Evolutionary conservation across 1,140 invertebrate genomes (phyloP).

Genomic region (Amyelois transitella): DNA sequence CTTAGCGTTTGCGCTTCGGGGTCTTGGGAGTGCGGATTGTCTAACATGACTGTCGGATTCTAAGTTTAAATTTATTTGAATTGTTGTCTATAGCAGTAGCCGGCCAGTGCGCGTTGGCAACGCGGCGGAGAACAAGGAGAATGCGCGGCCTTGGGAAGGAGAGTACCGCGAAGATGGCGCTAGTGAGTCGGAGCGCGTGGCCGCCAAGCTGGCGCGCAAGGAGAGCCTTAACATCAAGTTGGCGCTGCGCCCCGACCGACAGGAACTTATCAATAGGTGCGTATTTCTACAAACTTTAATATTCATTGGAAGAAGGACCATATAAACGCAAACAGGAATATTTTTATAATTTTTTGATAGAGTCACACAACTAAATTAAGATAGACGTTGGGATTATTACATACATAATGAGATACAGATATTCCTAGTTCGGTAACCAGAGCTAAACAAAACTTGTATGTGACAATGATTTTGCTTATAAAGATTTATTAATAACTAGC

Average conservation of each 20-base stretch:
- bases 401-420: no score
- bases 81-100: constrained; percentile 70
- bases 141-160: constrained; percentile 85
- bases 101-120: constrained; percentile 86
- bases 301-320: no score
- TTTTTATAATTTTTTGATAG: background rate
- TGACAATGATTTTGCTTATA: no score
- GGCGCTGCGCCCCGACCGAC: constrained; percentile 90
- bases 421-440: no score
- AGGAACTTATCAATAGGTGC: constrained; percentile 92
- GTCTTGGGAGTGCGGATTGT: no score
- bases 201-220: constrained; percentile 94
- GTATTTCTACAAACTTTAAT: background rate
- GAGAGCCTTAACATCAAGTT: constrained; percentile 97
- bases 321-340: background rate
- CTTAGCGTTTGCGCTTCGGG: no score
- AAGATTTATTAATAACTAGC: no score
- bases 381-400: no score
- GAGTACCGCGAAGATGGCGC: constrained; percentile 82
- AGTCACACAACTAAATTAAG: no score
- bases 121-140: constrained; percentile 89
- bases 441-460: no score
- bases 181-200: constrained; percentile 77
- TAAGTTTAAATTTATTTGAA: background rate
- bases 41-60: no score